phyloP scores from a whole-genome alignment of 2,113 vertebrate genomes.

The Rhynchomys soricoides region DNA sequence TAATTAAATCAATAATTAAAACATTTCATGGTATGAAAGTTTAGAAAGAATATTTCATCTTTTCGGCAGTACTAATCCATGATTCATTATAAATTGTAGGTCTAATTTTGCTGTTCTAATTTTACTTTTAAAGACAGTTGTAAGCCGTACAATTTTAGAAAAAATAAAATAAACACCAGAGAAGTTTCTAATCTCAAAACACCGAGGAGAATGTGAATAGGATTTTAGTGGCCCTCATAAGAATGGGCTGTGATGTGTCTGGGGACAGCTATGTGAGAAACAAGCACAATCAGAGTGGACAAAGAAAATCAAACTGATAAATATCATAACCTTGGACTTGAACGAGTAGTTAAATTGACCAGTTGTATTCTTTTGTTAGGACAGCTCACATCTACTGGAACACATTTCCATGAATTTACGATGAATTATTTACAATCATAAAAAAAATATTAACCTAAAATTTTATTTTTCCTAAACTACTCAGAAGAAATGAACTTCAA shows the following conservation, averaged over 20 bases:
- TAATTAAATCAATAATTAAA: background rate
- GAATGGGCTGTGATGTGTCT: too few species aligned
- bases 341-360: background rate
- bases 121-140: background rate
- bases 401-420: background rate
- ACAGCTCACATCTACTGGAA: background rate
- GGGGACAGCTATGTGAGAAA: background rate
- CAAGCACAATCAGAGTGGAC: background rate
- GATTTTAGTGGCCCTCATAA: background rate
- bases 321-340: background rate
- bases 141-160: background rate
- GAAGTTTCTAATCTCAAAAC: background rate
- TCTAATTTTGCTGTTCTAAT: background rate
- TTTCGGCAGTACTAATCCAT: background rate
- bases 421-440: background rate
- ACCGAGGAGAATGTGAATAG: too few species aligned
- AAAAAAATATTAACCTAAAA: background rate
- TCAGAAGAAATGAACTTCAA: background rate
- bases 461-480: background rate
- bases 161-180: background rate
- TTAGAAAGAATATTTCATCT: slow-evolving; percentile 35
- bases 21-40: background rate
- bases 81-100: background rate
- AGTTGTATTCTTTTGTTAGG: background rate
- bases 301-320: too few species aligned